A percentile compares a stretch with the other conserved stretches of the same genome.
Evolutionary conservation across 1,140 invertebrate species (phyloP).

Genomic region (Drosophila novamexicana): DNA sequence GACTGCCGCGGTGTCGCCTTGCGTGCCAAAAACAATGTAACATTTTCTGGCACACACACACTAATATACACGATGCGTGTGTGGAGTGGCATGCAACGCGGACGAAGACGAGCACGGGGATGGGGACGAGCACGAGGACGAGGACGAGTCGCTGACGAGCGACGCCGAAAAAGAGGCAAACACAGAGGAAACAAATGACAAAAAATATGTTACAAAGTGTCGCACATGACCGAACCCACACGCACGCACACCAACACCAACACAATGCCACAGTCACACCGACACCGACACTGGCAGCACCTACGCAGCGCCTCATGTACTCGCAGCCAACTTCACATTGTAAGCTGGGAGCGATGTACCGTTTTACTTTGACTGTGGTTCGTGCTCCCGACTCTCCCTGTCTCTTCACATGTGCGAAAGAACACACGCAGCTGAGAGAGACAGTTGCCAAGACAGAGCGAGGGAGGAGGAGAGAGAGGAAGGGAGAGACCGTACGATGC

Average conservation of each 20-base stretch:
- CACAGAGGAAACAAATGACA: slow-evolving; percentile 72
- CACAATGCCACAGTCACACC: not conserved
- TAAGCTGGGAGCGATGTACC: slow-evolving; percentile 68
- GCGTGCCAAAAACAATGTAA: slow-evolving; percentile 76
- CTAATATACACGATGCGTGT: slow-evolving; percentile 26
- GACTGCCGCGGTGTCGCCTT: slow-evolving; percentile 45
- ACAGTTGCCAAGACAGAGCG: not conserved
- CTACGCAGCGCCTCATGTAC: slow-evolving; percentile 53
- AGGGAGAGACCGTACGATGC: not conserved
- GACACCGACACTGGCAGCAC: slow-evolving; percentile 22
- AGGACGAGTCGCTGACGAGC: slow-evolving; percentile 50
- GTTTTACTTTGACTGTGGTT: slow-evolving; percentile 61
- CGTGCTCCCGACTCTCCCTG: not conserved
- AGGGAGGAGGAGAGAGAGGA: not conserved
- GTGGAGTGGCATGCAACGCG: slow-evolving; percentile 28
- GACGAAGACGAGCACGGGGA: not conserved
- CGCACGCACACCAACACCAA: slow-evolving; percentile 5
- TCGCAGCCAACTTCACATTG: slow-evolving; percentile 65
- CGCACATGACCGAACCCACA: slow-evolving; percentile 62
- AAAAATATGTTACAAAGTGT: slow-evolving; percentile 83
- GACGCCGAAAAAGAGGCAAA: slow-evolving; percentile 72
- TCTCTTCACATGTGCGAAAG: not conserved
- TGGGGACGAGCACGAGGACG: not conserved
- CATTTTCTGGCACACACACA: slow-evolving; percentile 39
- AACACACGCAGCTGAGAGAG: slow-evolving; percentile 1